Percentiles rank a stretch among this genome's conserved stretches.
Conservation (phyloP, 2,113 vertebrate genomes). For the Siniperca chuatsi region DNA sequence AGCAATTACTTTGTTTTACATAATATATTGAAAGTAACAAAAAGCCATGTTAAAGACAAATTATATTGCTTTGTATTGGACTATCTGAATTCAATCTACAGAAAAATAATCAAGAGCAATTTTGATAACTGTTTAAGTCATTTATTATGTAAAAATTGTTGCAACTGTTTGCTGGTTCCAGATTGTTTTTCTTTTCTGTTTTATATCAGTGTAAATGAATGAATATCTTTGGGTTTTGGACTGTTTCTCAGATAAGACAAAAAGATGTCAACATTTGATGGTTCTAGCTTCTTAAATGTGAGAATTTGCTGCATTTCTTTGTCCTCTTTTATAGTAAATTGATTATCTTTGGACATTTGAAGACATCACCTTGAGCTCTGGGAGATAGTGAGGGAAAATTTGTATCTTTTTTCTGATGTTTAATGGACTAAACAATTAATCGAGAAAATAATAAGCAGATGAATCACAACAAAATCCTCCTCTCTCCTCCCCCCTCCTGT, state of each 20-base stretch:
- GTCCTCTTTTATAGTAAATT: background rate
- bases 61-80: too few relatives aligned
- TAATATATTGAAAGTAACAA: too few relatives aligned
- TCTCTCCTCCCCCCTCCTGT: slow-evolving; percentile 8
- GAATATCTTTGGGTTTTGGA: background rate
- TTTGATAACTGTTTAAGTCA: too few relatives aligned
- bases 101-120: too few relatives aligned
- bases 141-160: background rate
- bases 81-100: too few relatives aligned
- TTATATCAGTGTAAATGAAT: background rate
- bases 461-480: background rate
- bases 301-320: background rate
- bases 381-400: background rate
- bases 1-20: too few relatives aligned
- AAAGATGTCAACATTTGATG: background rate
- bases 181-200: too few relatives aligned
- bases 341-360: too few relatives aligned
- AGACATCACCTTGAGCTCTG: background rate
- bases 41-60: too few relatives aligned
- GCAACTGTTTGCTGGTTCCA: background rate
- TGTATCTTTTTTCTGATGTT: background rate
- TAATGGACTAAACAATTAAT: background rate
- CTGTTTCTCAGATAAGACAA: background rate
- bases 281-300: background rate
- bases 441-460: background rate